phyloP scores from a whole-genome alignment of 2,113 vertebrate genomes.

The Syrrhaptes paradoxus region DNA sequence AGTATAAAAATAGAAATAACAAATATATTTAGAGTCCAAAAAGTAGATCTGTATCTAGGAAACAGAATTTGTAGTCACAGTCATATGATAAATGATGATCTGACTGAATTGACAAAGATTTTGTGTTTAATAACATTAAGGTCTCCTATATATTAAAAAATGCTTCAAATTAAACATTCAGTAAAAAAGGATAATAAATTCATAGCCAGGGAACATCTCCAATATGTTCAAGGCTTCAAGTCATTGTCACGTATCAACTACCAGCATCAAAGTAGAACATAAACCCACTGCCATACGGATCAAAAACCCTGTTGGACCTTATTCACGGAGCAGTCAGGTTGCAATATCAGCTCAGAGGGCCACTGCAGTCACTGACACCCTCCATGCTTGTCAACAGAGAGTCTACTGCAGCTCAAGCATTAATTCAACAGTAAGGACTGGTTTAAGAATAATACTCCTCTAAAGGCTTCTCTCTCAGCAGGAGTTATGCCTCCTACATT shows the following conservation, averaged over 20 bases:
- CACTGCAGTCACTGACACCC: accelerated
- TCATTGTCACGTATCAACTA: neutral
- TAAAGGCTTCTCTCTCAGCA: neutral
- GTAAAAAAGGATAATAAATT: neutral
- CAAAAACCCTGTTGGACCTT: neutral
- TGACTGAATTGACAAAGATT: neutral
- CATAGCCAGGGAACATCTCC: neutral
- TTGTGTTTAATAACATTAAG: neutral
- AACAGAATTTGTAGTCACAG: neutral
- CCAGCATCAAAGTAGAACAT: neutral
- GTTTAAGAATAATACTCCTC: neutral
- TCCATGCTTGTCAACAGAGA: neutral
- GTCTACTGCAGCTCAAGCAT: neutral
- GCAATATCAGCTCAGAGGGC: neutral
- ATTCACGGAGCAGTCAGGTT: neutral
- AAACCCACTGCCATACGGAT: neutral
- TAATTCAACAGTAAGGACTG: neutral
- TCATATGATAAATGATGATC: neutral
- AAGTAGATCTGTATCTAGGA: neutral
- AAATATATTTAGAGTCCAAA: neutral
- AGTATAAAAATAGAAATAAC: neutral
- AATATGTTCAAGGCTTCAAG: neutral
- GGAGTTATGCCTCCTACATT: neutral
- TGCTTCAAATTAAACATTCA: neutral
- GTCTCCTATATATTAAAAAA: neutral